Percentiles rank a stretch among this genome's conserved stretches.
Conservation (phyloP, 2,888 invertebrate genomes). For the Azorinus chamasolen region DNA sequence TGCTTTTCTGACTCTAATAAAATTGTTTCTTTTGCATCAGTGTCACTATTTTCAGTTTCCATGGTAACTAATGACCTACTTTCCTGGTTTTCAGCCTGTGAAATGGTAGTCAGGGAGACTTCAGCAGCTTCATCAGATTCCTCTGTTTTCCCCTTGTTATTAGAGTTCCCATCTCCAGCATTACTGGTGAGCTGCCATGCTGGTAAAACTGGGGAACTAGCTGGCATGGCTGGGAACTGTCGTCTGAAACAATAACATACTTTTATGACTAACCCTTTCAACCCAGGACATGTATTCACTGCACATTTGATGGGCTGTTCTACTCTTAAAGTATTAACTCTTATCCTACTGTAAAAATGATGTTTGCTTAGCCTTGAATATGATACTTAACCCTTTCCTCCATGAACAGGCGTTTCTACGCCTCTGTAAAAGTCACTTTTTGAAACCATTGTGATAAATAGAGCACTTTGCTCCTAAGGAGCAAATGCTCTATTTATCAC, state of each 20-base stretch:
- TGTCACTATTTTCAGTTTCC: neutral
- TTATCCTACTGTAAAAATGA: too few relatives aligned
- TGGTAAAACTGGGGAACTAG: slow-evolving; percentile 69
- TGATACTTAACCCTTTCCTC: too few relatives aligned
- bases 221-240: slow-evolving; percentile 77
- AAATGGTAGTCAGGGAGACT: neutral
- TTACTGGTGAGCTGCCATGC: slow-evolving; percentile 71
- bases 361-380: too few relatives aligned
- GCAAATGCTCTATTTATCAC: too few relatives aligned
- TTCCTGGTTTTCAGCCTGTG: slow-evolving; percentile 2
- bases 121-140: neutral
- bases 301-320: too few relatives aligned
- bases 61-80: neutral
- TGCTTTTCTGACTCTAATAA: too few relatives aligned
- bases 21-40: neutral
- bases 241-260: slow-evolving; percentile 61
- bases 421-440: too few relatives aligned
- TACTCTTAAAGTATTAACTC: too few relatives aligned
- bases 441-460: too few relatives aligned
- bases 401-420: too few relatives aligned
- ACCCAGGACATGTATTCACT: too few relatives aligned
- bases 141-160: slow-evolving; percentile 23
- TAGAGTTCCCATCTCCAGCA: slow-evolving; percentile 45
- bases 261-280: neutral
- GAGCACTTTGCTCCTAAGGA: too few relatives aligned